Evolutionary conservation across 1,140 invertebrate species (phyloP).

Genomic region (Cepaea nemoralis): DNA sequence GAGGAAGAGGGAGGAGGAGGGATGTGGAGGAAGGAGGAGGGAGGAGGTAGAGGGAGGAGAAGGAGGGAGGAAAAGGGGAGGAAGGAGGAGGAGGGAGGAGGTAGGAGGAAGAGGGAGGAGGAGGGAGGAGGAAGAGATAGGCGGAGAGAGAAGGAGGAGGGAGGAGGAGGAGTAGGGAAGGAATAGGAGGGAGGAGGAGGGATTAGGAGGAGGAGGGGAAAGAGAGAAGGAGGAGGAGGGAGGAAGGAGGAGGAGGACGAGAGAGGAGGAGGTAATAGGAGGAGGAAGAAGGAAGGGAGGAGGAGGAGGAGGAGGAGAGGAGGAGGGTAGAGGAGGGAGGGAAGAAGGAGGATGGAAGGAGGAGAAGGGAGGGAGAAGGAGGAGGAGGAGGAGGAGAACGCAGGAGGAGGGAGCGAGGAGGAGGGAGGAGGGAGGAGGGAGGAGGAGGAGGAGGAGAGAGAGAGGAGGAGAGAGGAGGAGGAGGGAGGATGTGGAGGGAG

Average conservation of each 20-base stretch:
- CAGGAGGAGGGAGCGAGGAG: not conserved
- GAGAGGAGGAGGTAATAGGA: not conserved
- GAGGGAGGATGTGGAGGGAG: not conserved
- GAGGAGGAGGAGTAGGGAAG: not conserved
- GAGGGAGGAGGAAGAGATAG: not conserved
- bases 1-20: not conserved
- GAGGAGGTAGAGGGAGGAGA: not conserved
- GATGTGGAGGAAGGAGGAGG: not conserved
- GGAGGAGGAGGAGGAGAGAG: not conserved
- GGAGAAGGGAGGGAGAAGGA: not conserved
- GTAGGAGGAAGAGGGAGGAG: not conserved
- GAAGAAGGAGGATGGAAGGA: slow-evolving; percentile 14
- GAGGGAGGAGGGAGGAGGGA: not conserved
- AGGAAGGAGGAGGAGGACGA: not conserved
- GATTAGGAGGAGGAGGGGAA: not conserved
- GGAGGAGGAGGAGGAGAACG: not conserved
- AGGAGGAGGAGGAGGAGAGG: slow-evolving; percentile 13
- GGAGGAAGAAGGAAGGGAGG: not conserved
- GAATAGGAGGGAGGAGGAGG: too few relatives aligned
- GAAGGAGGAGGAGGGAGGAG: not conserved
- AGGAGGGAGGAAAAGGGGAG: not conserved
- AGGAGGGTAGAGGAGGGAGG: not conserved
- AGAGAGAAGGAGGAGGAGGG: not conserved
- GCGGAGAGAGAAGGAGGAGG: not conserved
- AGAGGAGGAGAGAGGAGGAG: not conserved